Evolutionary conservation across 2,888 invertebrate genomes (phyloP), one percentile per base, ranked within the genome.

Genomic region (Ligdia adustata): DNA sequence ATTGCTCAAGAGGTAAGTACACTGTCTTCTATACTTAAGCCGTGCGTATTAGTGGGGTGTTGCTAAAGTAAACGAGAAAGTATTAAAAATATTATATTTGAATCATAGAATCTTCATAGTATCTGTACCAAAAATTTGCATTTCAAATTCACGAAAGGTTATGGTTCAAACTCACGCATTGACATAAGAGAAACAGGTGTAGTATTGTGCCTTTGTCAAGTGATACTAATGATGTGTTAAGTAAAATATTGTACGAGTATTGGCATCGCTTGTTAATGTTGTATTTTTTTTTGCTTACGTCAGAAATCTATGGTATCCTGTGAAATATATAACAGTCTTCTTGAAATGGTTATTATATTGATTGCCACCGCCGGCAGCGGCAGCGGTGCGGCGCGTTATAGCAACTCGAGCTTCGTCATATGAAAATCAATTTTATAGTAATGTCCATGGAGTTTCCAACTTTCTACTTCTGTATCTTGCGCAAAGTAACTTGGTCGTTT

Each of bases 361-460:
- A 11, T 34, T 34, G 27, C 24, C 15, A 33, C 12, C 9, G 16
- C n/a, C n/a, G n/a, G n/a, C n/a, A n/a, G n/a, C n/a, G n/a, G n/a
- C n/a, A n/a, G n/a, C n/a, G n/a, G n/a, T n/a, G n/a, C n/a, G n/a
- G n/a, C n/a, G n/a, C n/a, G n/a, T n/a, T n/a, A n/a, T n/a, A n/a
- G n/a, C n/a, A n/a, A n/a, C n/a, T n/a, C n/a, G n/a, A 12, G 35
- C 40, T 35, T 40, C 37, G 40, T 32, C 40, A 52, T 37, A 9
- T 43, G 41, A 45, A 27, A 51, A 44, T 35, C 44, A 34, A 48
- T 48, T 51, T 45, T 37, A 22, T 26, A 28, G 26, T 33, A 48
- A 33, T 48, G 39, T 29, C 46, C 16, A n/a, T 12, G 52, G 47
- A 31, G 42, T 31, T 39, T 26, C n/a, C 33, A 20, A 29, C 39